Percentiles rank a stretch among this genome's conserved stretches.
These are phyloP conservation scores for Trichechus manatus DNA, from an alignment of 2,113 vertebrate genomes.

Conservation along the genomic window DNA sequence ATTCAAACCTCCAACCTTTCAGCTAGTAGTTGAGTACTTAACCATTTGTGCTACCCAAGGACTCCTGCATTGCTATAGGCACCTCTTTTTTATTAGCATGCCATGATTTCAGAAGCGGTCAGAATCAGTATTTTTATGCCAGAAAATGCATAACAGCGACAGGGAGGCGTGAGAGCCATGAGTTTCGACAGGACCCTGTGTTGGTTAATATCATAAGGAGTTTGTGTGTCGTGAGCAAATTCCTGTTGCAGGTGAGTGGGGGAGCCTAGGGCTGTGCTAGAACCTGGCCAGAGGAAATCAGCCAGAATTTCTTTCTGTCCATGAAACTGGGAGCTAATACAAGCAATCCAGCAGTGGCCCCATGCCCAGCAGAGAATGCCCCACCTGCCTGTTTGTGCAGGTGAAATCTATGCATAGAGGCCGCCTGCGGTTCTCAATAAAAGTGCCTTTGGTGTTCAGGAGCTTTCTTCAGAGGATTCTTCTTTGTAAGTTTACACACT, in stretches of 20 bases:
- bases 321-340: not conserved
- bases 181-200: not conserved
- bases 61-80: not conserved
- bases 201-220: accelerated
- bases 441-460: too few species aligned
- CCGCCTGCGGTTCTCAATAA: not conserved
- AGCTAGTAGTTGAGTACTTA: not conserved
- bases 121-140: too few species aligned
- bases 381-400: not conserved
- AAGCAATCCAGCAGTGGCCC: not conserved
- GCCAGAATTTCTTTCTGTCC: not conserved
- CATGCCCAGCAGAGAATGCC: not conserved
- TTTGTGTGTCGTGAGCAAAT: not conserved
- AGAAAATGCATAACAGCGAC: not conserved
- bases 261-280: not conserved
- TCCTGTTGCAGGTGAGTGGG: not conserved
- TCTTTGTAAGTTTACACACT: too few species aligned
- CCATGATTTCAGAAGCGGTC: accelerated
- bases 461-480: not conserved
- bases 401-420: not conserved
- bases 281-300: not conserved
- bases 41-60: not conserved
- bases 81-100: accelerated
- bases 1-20: not conserved
- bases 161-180: accelerated